Conservation (phyloP, 1,140 invertebrate species). For the Drosophila kanapiae region DNA sequence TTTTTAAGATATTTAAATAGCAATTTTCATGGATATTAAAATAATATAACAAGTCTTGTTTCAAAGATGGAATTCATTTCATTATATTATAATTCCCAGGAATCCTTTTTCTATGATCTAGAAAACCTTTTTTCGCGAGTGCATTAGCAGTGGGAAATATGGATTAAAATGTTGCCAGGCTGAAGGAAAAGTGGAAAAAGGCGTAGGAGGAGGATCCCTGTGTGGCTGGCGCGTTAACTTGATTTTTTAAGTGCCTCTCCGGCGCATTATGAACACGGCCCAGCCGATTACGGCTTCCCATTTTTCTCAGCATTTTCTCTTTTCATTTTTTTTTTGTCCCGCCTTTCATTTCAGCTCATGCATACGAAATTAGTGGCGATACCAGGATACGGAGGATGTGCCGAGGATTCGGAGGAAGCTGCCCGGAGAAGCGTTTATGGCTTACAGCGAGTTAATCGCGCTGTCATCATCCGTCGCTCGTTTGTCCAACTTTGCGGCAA, state of each 20-base stretch:
- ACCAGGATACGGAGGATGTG: constrained; percentile 20
- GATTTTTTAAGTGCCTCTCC: constrained; percentile 79
- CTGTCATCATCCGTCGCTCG: constrained; percentile 68
- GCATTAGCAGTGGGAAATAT: constrained; percentile 61
- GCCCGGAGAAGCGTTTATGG: constrained; percentile 73
- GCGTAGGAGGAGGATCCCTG: constrained; percentile 33
- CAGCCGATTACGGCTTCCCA: constrained; percentile 53
- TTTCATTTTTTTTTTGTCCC: constrained; percentile 13
- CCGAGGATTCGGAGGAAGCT: constrained; percentile 8
- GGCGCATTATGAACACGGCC: constrained; percentile 65
- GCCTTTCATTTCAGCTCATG: constrained; percentile 77
- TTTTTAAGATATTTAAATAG: too few relatives aligned
- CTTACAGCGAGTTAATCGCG: constrained; percentile 81
- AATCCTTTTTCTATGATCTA: neutral
- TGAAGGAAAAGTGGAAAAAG: constrained; percentile 4
- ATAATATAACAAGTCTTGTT: neutral
- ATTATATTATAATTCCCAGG: too few relatives aligned
- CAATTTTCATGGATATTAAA: neutral
- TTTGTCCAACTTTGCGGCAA: constrained; percentile 56
- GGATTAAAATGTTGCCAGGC: constrained; percentile 80
- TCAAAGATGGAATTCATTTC: too few relatives aligned
- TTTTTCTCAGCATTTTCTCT: constrained; percentile 32
- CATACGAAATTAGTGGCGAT: constrained; percentile 76
- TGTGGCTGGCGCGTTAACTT: constrained; percentile 66
- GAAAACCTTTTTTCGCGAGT: constrained; percentile 1